Evolutionary conservation across 2,113 vertebrate species (phyloP), one percentile per base, ranked within the genome.

Genomic region (Neolamprologus devosi): DNA sequence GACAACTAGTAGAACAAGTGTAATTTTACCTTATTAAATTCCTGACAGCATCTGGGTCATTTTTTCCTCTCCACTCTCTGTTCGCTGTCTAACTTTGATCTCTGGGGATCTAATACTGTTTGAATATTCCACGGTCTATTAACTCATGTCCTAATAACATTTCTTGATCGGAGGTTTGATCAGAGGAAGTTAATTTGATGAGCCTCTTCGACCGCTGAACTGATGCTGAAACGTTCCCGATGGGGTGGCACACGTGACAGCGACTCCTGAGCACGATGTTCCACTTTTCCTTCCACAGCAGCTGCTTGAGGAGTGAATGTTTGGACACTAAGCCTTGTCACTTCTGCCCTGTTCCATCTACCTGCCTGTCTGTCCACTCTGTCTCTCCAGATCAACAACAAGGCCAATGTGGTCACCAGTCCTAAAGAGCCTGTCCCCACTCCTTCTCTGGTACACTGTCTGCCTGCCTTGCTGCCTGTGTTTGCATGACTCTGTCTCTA

Each of bases 381-480:
- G 91, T 95, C 96, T 90, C 96, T 97, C 96, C 97, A 99, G 98
- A 99, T 99, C 97, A 99, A 99, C 98, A 99, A 97, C 98, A 99
- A 98, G 98, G 96, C 97, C 96, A 99, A 98, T 97, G 97, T 99
- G 97, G 97, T 98, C 97, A 98, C 97, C 97, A 98, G 98, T 96
- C 97, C 98, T 95, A 99, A 98, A 98, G 98, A 99, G 96, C 97
- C 97, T 95, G 96, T 97, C 92, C 97, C 97, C 94, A 97, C 97
- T 97, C 98, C 98, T 54, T 97, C 97, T 96, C 98, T 99, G 98
- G 98, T 99, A 99, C 96, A 91, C 93, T 93, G 90, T 96, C 93
- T 96, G 92, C 94, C 93, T 94, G 94, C 92, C 95, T 94, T 83
- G 80, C 78, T 88, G 90, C 90, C 92, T 89, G 89, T 80, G 95